phyloP scores from a whole-genome alignment of 23 tunicate species.

The Pegea sp. region DNA sequence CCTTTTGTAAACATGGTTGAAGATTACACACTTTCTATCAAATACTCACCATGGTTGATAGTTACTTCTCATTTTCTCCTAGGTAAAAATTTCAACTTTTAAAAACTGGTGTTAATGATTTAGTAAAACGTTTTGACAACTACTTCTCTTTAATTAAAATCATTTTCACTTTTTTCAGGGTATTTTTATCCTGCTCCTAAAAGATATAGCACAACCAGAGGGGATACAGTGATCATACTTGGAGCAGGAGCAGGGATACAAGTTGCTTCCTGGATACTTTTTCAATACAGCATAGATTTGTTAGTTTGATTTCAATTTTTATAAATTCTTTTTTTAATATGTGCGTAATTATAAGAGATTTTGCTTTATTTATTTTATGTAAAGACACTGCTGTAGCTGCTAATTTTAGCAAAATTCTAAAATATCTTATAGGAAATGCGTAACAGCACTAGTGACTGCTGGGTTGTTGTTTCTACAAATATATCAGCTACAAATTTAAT shows the following conservation, averaged over 20 bases:
- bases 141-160: neutral
- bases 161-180: slow-evolving; percentile 12
- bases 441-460: too few relatives aligned
- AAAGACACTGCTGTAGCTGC: slow-evolving; percentile 8
- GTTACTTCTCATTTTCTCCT: slow-evolving; percentile 54
- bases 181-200: slow-evolving; percentile 64
- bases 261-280: slow-evolving; percentile 52
- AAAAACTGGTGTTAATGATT: neutral
- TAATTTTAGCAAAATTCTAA: slow-evolving; percentile 10
- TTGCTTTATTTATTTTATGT: too few relatives aligned
- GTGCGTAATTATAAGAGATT: too few relatives aligned
- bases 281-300: slow-evolving; percentile 46
- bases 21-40: slow-evolving; percentile 28
- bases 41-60: slow-evolving; percentile 66
- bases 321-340: too few relatives aligned
- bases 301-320: slow-evolving; percentile 26
- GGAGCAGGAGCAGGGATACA: slow-evolving; percentile 83
- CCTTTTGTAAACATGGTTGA: slow-evolving; percentile 89
- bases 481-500: too few relatives aligned
- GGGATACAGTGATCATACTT: slow-evolving; percentile 88
- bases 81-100: slow-evolving; percentile 12
- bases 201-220: slow-evolving; percentile 73
- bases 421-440: too few relatives aligned
- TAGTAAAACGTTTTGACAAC: too few relatives aligned
- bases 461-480: too few relatives aligned